A percentile compares a stretch with the other conserved stretches of the same genome.
Conservation (phyloP, 2,888 invertebrate species). For the Melikaiella ostensackeni region DNA sequence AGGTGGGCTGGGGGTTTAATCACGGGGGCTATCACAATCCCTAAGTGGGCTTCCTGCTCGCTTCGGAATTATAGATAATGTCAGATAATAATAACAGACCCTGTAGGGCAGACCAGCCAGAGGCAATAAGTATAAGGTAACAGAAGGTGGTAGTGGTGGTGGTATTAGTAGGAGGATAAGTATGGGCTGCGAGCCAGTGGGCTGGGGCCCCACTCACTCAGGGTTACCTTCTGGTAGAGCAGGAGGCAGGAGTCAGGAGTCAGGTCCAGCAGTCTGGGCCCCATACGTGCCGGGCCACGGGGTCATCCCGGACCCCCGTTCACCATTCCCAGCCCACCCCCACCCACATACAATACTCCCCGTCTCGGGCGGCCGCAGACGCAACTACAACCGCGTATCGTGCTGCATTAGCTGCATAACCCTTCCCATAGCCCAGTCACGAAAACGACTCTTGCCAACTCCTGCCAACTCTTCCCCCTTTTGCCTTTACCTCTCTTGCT, state of each 20-base stretch:
- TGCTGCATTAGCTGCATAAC: neutral
- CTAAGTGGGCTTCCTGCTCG: conserved; percentile 77
- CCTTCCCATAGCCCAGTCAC: neutral
- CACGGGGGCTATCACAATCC: conserved; percentile 77
- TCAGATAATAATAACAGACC: conserved; percentile 77
- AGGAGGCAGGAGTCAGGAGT: conserved; percentile 70
- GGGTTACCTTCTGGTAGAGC: conserved; percentile 71
- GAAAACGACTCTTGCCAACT: conserved; percentile 7
- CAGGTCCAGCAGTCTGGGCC: conserved; percentile 74
- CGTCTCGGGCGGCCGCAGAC: neutral
- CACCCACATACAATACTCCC: conserved; percentile 56
- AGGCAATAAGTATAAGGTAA: conserved; percentile 75
- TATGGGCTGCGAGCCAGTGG: conserved; percentile 71
- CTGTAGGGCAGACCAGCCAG: conserved; percentile 70
- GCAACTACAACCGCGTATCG: neutral
- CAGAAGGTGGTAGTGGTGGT: conserved; percentile 65
- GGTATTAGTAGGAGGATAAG: conserved; percentile 76
- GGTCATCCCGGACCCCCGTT: conserved; percentile 71
- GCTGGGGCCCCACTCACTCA: conserved; percentile 65
- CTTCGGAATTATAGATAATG: conserved; percentile 77
- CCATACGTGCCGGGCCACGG: conserved; percentile 75
- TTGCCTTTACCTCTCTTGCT: neutral
- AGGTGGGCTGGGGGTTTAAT: conserved; percentile 71
- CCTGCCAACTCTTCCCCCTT: neutral
- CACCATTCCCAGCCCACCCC: conserved; percentile 51